Evolutionary conservation across 2,888 invertebrate species (phyloP).

Genomic region (Hemicrepidius hirtus): DNA sequence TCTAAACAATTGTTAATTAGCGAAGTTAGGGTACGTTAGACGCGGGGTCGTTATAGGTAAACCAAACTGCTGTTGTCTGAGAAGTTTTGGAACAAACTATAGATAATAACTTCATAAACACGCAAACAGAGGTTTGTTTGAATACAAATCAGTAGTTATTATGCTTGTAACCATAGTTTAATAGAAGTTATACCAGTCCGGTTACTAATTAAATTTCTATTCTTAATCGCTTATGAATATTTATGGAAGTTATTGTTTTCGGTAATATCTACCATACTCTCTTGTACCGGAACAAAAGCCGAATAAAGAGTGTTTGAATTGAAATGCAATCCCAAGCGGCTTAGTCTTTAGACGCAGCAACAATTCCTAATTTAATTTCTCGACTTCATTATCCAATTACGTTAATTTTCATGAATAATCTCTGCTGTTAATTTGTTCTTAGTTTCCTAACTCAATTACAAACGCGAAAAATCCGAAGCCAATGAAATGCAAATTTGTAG

Average conservation of each 20-base stretch:
- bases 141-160: constrained; percentile 45
- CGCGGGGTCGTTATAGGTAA: neutral
- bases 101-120: constrained; percentile 31
- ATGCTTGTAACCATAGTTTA: constrained; percentile 42
- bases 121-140: constrained; percentile 28
- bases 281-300: constrained; percentile 12
- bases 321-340: constrained; percentile 40
- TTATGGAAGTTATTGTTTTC: constrained; percentile 36
- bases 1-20: too few species aligned
- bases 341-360: constrained; percentile 52
- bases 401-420: constrained; percentile 63
- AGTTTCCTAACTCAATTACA: constrained; percentile 59
- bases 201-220: constrained; percentile 38
- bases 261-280: neutral
- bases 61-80: constrained; percentile 30
- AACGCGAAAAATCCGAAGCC: constrained; percentile 53
- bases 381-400: constrained; percentile 63
- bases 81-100: constrained; percentile 33
- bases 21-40: neutral
- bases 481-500: constrained; percentile 54
- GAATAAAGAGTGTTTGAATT: constrained; percentile 31
- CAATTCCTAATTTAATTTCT: constrained; percentile 61
- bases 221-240: constrained; percentile 40
- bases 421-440: constrained; percentile 62
- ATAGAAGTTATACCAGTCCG: constrained; percentile 44